Base-by-base conservation (phyloP, 1,140 invertebrate species). In the Lethrus apterus region DNA sequence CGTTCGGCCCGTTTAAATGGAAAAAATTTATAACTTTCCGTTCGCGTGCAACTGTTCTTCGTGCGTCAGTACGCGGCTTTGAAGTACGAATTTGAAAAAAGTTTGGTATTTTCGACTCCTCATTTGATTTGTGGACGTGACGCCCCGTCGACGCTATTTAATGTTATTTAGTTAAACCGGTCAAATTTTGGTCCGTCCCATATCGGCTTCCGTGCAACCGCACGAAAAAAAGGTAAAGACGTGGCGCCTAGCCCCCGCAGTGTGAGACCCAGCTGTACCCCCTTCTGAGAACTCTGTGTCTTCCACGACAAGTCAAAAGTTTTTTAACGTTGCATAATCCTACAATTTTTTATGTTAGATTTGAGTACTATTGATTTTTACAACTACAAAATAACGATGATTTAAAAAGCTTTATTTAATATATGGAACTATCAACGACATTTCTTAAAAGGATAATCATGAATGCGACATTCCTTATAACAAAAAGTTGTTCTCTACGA, bases 171-270 rank as follows among this genome's bases (percentile, higher is more conserved):
- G 17, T 38, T 38, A 38, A 38, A 38, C 35, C 20, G 35, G 35
- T 38, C 24, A 38, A 38, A 38, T 38, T 38, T 21, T 18, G 34
- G 44, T 34, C 44, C 44, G 29, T 46, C 44, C 44, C 44, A 46
- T 34, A 20, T 38, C 23, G 20, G 44, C 44, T 46, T 46, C 44
- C 38, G 44, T 46, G 44, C 26, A 46, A 4, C 33, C 18, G 36
- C 36, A 21, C 36, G 36, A 40, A n/a, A n/a, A 21, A 38, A 38
- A 21, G 20, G 35, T 21, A 21, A 9, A 36, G 7, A 46, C 13
- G 15, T 38, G 44, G 44, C 44, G 44, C 44, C 44, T 46, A 18
- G 15, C 33, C 34, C 44, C 44, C 33, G 34, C 33, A 23, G 44
- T 15, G 44, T 35, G 24, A 46, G 44, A 46, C 44, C 44, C 31